Percentiles rank a stretch among this genome's conserved stretches.
Conservation (phyloP, 2,888 invertebrate species). For the Gerris lacustris region DNA sequence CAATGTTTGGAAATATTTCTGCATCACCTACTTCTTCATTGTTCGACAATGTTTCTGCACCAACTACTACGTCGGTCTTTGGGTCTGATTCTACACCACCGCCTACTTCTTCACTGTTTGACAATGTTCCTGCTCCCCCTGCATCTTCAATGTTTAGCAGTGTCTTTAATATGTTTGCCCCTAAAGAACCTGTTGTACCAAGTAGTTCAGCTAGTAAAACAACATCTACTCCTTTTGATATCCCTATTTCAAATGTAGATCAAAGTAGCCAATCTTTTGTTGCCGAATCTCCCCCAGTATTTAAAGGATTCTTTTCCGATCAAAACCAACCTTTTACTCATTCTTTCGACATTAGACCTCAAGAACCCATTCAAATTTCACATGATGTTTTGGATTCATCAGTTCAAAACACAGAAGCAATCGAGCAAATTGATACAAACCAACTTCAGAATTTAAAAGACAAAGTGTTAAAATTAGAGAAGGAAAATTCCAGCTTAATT, state of each 20-base stretch:
- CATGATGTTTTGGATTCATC: not conserved
- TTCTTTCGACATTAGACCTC: not conserved
- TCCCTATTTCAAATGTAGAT: not conserved
- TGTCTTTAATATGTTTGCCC: no score
- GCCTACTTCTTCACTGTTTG: no score
- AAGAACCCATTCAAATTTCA: not conserved
- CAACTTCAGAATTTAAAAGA: not conserved
- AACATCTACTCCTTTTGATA: not conserved
- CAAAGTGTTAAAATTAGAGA: not conserved
- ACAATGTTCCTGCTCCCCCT: no score
- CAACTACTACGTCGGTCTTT: not conserved
- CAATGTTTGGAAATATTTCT: not conserved
- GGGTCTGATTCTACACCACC: no score
- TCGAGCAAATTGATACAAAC: not conserved
- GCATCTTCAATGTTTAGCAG: no score
- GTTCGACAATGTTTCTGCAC: not conserved
- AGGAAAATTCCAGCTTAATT: not conserved
- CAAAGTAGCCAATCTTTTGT: not conserved
- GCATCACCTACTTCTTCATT: not conserved
- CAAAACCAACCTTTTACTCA: conserved; percentile 14
- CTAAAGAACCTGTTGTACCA: no score
- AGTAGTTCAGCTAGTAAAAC: no score
- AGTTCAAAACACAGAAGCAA: not conserved
- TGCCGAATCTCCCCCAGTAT: conserved; percentile 14
- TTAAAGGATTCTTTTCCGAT: conserved; percentile 14